Evolutionary conservation across 1,140 invertebrate species (phyloP).

Genomic region (Paracyclopina nana): DNA sequence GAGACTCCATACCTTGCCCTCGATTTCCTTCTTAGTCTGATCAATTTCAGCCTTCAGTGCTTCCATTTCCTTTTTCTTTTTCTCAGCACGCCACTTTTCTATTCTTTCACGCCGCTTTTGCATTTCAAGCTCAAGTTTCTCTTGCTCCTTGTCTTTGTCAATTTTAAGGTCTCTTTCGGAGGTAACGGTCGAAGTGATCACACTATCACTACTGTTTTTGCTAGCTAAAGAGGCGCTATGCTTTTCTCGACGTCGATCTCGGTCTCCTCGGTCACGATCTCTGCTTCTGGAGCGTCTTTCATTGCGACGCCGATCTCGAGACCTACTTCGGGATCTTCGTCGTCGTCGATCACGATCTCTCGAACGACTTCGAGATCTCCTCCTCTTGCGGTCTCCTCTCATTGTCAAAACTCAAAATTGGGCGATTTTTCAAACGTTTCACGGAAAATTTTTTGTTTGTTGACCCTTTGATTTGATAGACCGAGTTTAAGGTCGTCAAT

Average conservation of each 20-base stretch:
- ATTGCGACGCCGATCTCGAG: constrained; percentile 27
- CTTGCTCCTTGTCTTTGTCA: constrained; percentile 41
- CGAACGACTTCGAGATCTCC: not conserved
- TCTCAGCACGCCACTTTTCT: constrained; percentile 70
- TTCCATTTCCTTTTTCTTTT: constrained; percentile 63
- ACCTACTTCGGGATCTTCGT: constrained; percentile 26
- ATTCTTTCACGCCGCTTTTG: constrained; percentile 80
- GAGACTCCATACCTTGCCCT: constrained; percentile 18
- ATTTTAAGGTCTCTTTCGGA: constrained; percentile 3
- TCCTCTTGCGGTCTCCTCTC: too few species aligned
- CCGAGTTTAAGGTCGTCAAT: too few species aligned
- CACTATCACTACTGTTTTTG: constrained; percentile 21
- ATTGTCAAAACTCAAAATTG: too few species aligned
- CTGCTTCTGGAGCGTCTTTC: constrained; percentile 13
- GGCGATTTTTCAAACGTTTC: too few species aligned
- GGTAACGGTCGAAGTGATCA: constrained; percentile 3
- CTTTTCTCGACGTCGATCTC: constrained; percentile 21
- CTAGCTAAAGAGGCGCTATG: constrained; percentile 24
- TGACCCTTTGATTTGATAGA: too few species aligned
- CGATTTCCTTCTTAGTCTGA: constrained; percentile 4
- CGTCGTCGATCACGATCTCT: not conserved
- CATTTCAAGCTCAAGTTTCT: constrained; percentile 80
- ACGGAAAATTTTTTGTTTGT: too few species aligned
- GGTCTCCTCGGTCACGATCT: constrained; percentile 21
- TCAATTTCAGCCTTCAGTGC: constrained; percentile 18